Conservation (phyloP, 2,113 vertebrate species). For the Solea senegalensis region DNA sequence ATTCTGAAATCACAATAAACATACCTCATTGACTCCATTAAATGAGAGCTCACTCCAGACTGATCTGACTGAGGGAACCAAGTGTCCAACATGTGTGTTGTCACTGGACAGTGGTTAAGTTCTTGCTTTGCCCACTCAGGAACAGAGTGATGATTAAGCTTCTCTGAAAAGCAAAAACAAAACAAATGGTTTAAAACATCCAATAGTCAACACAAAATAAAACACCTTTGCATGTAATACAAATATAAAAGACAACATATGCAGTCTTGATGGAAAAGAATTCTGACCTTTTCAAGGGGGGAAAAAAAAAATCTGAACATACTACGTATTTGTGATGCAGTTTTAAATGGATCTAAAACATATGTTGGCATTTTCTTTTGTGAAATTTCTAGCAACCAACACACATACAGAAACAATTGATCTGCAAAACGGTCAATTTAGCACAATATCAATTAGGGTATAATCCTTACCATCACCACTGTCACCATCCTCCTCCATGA, state of each 20-base stretch:
- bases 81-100: slow-evolving; percentile 76
- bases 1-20: background rate
- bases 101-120: slow-evolving; percentile 70
- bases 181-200: background rate
- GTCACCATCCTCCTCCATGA: slow-evolving; percentile 64
- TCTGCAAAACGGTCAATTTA: background rate
- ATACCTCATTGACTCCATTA: slow-evolving; percentile 95
- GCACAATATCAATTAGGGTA: background rate
- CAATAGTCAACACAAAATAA: background rate
- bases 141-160: slow-evolving; percentile 48
- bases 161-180: slow-evolving; percentile 30
- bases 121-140: slow-evolving; percentile 91
- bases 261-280: background rate
- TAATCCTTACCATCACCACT: slow-evolving; percentile 50
- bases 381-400: background rate
- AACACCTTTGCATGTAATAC: background rate
- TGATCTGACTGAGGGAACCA: slow-evolving; percentile 90
- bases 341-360: background rate
- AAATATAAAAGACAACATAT: background rate
- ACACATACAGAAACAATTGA: background rate
- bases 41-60: slow-evolving; percentile 87
- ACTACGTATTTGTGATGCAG: background rate
- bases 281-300: background rate
- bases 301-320: background rate
- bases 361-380: background rate